Evolutionary conservation across 2,888 invertebrate species (phyloP), one percentile per base, ranked within the genome.

Genomic region (Anthophora plumipes): DNA sequence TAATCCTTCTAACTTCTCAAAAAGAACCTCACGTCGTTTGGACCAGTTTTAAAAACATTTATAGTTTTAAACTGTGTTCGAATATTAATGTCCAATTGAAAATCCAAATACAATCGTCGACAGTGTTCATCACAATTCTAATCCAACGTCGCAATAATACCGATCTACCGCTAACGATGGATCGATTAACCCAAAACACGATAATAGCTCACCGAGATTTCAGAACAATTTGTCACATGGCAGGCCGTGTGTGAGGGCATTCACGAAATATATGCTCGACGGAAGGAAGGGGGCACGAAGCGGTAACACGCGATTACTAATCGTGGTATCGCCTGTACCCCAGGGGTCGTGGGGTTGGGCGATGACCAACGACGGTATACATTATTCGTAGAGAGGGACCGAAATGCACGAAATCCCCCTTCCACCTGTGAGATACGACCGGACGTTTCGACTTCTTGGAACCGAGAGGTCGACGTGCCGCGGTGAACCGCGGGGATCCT

Each of bases 361-460:
- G 82, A 87, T 87, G 88, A 88, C 78, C 88, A 86, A 88, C 88
- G 87, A 84, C 84, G 87, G 68, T 80, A 78, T 86, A 85, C 88
- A 82, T 88, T 85, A 88, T 88, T 87, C 87, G 87, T 87, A 85
- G 86, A 79, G 84, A 80, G 83, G 31, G 59, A 25, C 78, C 77
- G 77, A 85, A 82, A 84, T 82, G 87, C 84, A 87, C 84, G 87
- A 79, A 83, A 87, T 81, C 80, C 68, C 64, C 81, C 71, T 67
- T 77, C 82, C 82, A 60, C 76, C 68, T 46, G 77, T 88, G 88
- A 88, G 88, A 88, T 88, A 88, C 83, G 88, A 80, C 70, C 83
- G 83, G 85, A 83, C 86, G 85, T 89, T 89, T 90, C 87, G 85
- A 86, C 82, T 90, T 89, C 90, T 89, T 71, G 88, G 89, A 90